Base-by-base conservation (phyloP, 2,888 invertebrate genomes). In the Mesochorus sp. region DNA sequence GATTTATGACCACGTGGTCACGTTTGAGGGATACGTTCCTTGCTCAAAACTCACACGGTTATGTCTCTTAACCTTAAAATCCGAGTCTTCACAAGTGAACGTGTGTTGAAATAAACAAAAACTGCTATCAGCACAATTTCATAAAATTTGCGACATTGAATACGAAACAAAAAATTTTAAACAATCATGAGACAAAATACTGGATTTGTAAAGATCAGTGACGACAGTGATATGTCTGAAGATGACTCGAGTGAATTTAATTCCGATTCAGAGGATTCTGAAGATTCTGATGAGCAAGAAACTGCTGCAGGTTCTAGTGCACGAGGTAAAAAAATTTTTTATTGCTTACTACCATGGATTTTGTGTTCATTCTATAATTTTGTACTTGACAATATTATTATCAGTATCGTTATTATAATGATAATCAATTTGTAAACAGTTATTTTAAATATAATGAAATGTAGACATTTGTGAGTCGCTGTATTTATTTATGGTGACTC, bases 201-300 rank as follows among this genome's bases (percentile, higher is more conserved):
- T 4, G 55, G 49, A 12, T 67, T 68, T 10, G 24, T 55, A 12
- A 68, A 73, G 8, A 70, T 44, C 4, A 74, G 68, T 37, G 79
- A 81, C 28, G 66, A 57, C 68, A 77, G 70, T 28, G 76, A 74
- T 37, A 42, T 28, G 24, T 74, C 61, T 3, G 79, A 79, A 6
- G 79, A 79, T 44, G 76, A 74, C n/a, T n/a, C n/a, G 2, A 79
- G 75, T 57, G 61, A 66, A 37, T 70, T 31, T 6, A 28, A 71
- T 10, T 55, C 59, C 1, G 78, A 79, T 17, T 66, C 73, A 0
- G 73, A 79, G 1, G 78, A 78, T 19, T 79, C 81, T 3, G 79
- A n/a, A n/a, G n/a, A 79, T 49, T 55, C 66, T 10, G 68, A 70
- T 24, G 68, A 77, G 5, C 49, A 70, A 24, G 53, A 51, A n/a